These are phyloP conservation scores for Teleogryllus oceanicus DNA, from an alignment of 2,888 invertebrate genomes.

Conservation along the genomic window DNA sequence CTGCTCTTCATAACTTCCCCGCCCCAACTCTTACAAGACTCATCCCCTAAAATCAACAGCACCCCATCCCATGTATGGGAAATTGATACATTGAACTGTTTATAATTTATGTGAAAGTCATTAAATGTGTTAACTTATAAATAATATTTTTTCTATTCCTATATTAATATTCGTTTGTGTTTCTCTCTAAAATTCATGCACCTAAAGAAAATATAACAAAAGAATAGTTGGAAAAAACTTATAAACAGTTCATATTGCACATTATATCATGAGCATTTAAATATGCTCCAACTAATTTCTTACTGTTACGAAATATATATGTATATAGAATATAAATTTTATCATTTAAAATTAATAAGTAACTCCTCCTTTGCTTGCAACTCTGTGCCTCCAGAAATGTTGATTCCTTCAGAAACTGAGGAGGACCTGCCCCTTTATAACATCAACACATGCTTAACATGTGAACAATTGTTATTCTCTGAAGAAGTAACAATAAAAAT, in stretches of 20 bases:
- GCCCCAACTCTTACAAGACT: background rate
- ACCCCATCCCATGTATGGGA: background rate
- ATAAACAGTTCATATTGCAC: conserved; percentile 8
- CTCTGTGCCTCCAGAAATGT: background rate
- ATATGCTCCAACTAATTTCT: conserved; percentile 1
- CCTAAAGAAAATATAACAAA: background rate
- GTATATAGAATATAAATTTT: conserved; percentile 26
- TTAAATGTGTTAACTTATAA: background rate
- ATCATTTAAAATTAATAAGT: conserved; percentile 25
- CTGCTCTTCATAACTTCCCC: background rate
- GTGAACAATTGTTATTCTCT: background rate
- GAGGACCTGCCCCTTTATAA: conserved; percentile 27
- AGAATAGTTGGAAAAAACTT: background rate
- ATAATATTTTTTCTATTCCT: background rate
- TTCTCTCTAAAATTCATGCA: conserved; percentile 18
- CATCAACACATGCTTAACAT: conserved; percentile 20
- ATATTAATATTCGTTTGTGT: background rate
- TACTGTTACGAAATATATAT: conserved; percentile 10
- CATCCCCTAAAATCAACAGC: background rate
- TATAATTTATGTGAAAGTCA: background rate
- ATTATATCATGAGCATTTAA: conserved; percentile 3
- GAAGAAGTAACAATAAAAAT: conserved; percentile 25
- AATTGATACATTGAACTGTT: background rate
- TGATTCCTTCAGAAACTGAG: conserved; percentile 22
- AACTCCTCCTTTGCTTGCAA: background rate